A percentile compares a stretch with the other conserved stretches of the same genome.
Evolutionary conservation across 1,140 invertebrate species (phyloP).

Genomic region (Drosophila pectinifera): DNA sequence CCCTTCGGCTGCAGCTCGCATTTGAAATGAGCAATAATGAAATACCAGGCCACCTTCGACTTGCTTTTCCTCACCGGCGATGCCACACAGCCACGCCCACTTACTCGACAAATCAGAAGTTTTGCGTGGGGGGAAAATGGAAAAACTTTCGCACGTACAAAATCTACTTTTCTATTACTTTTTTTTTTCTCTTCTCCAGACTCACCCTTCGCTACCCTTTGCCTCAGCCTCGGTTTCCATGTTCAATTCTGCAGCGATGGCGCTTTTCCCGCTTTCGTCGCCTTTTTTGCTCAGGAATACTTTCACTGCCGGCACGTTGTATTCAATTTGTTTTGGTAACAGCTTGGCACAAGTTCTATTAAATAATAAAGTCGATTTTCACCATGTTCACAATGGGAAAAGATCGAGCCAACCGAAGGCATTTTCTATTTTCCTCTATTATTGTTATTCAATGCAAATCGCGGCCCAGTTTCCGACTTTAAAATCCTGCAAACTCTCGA

Average conservation of each 20-base stretch:
- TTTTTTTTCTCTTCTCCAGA: constrained; percentile 20
- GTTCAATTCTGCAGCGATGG: constrained; percentile 42
- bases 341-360: constrained; percentile 78
- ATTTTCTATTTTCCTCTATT: constrained; percentile 37
- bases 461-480: constrained; percentile 24
- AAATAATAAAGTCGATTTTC: constrained; percentile 81
- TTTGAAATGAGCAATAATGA: constrained; percentile 71
- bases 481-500: constrained; percentile 17
- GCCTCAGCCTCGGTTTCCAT: constrained; percentile 8
- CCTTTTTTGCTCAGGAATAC: constrained; percentile 19
- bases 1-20: constrained; percentile 39
- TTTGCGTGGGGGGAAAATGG: constrained; percentile 71
- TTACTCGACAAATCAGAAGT: constrained; percentile 60
- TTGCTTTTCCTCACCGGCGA: constrained; percentile 19
- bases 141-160: constrained; percentile 81
- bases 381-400: constrained; percentile 53
- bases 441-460: constrained; percentile 70
- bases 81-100: constrained; percentile 21
- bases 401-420: constrained; percentile 1
- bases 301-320: constrained; percentile 62
- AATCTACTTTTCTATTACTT: constrained; percentile 78
- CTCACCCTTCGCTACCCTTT: constrained; percentile 1
- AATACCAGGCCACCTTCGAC: constrained; percentile 28
- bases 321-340: constrained; percentile 82
- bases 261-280: constrained; percentile 36